Evolutionary conservation across 2,797 vertebrate genomes (phyloP), one percentile per base, ranked within the genome.

Genomic region (Hypotaenidia philippensis): DNA sequence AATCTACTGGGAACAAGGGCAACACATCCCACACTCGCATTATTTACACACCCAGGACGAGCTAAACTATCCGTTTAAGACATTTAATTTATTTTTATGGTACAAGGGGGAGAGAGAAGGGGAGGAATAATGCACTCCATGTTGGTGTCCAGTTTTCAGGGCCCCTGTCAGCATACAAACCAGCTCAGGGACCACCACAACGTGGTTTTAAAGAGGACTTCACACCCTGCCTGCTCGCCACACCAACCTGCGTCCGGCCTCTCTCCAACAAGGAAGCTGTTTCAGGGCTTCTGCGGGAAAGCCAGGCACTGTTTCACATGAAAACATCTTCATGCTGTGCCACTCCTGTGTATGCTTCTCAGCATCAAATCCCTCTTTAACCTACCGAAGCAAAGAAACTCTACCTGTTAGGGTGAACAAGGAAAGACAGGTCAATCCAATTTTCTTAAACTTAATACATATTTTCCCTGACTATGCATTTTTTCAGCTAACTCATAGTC

Each of bases 21-120:
- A 50, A 29, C 13, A 20, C 18, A 20, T 32, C 68, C 72, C 40
- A 1, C 2, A 2, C 7, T 50, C 0, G 0, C 14, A 1, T 17
- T 13, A 45, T 41, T 53, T 22, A 22, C 41, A 49, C 52, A 13
- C 12, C 23, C 36, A 13, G 45, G 27, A 34, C 11, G 21, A 41
- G 45, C 0, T 0, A 34, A 1, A 5, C 6, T 23, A 17, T 3
- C 22, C 8, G 1, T 44, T 52, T 17, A 6, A 19, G 47, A 29
- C 55, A 16, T 9, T 47, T 32, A 32, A 12, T n/a, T 38, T n/a
- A 25, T 41, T 47, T 47, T 70, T 20, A 5, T 15, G 65, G 50
- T n/a, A 12, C 7, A 34, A 34, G 7, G 5, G 16, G 59, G 17
- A 38, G 12, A 21, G 5, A 36, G 25, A 38, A 1, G 7, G 31